Percentiles rank a stretch among this genome's conserved stretches.
phyloP scores from a whole-genome alignment of 2,797 vertebrate genomes.

The Molothrus ater region DNA sequence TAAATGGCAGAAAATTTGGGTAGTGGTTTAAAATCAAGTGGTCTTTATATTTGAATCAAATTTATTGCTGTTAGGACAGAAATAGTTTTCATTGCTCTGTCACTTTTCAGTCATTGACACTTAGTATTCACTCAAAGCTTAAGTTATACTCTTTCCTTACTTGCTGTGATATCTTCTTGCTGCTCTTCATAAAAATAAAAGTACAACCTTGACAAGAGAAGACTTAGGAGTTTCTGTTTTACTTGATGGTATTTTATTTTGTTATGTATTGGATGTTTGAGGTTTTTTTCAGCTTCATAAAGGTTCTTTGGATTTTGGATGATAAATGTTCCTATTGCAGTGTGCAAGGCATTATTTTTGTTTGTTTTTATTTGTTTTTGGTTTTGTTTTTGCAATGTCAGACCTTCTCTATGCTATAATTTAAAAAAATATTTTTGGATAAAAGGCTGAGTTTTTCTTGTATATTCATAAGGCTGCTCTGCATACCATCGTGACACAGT shows the following conservation, averaged over 20 bases:
- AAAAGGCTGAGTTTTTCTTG: background rate
- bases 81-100: background rate
- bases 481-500: background rate
- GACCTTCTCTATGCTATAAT: background rate
- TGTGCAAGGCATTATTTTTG: background rate
- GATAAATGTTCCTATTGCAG: background rate
- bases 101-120: background rate
- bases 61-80: background rate
- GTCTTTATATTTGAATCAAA: background rate
- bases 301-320: background rate
- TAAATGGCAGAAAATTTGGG: background rate
- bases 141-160: background rate
- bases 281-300: background rate
- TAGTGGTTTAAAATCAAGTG: background rate
- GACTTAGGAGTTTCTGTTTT: background rate
- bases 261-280: background rate
- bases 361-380: background rate
- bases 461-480: constrained; percentile 4
- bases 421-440: background rate
- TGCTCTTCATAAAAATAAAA: background rate
- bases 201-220: background rate
- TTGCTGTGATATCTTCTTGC: background rate
- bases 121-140: background rate
- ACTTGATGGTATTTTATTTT: background rate
- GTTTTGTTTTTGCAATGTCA: background rate